These are phyloP conservation scores for Sparidentex hasta DNA, from an alignment of 2,797 vertebrate genomes.

Conservation along the genomic window DNA sequence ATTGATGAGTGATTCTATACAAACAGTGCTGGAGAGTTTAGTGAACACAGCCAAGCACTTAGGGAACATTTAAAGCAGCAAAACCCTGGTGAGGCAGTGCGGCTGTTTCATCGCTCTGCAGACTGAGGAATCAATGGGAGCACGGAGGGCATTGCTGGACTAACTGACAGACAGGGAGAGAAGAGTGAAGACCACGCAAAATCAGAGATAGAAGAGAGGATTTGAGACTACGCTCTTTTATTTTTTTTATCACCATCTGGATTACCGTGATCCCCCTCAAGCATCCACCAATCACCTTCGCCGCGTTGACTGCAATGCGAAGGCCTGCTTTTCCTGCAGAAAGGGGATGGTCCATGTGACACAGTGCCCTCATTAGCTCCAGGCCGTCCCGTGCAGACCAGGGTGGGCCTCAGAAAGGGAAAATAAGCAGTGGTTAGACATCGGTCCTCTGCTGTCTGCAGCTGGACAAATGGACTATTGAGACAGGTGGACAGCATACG, in stretches of 20 bases:
- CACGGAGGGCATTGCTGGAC: constrained; percentile 61
- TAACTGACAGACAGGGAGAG: constrained; percentile 27
- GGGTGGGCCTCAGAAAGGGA: constrained; percentile 64
- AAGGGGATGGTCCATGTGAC: constrained; percentile 26
- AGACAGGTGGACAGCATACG: constrained; percentile 78
- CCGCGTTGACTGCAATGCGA: background rate
- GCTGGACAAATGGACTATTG: constrained; percentile 76
- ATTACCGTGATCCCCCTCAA: background rate
- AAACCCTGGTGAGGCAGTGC: constrained; percentile 72
- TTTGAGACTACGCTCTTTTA: background rate
- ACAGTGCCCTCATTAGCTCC: constrained; percentile 40
- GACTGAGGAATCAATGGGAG: constrained; percentile 70
- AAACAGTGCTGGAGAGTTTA: constrained; percentile 75
- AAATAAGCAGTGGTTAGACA: constrained; percentile 71
- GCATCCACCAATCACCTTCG: constrained; percentile 6
- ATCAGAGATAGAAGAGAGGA: background rate
- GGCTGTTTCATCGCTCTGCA: constrained; percentile 65
- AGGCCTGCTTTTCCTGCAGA: background rate
- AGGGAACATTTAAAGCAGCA: constrained; percentile 76
- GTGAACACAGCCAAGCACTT: constrained; percentile 73
- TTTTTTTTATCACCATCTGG: background rate
- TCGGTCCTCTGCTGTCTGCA: constrained; percentile 56
- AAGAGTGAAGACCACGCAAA: constrained; percentile 25
- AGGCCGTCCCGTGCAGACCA: constrained; percentile 37
- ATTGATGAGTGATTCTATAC: constrained; percentile 69